Base-by-base conservation (phyloP, 2,113 vertebrate genomes). In the Hippocampus guttulatus region DNA sequence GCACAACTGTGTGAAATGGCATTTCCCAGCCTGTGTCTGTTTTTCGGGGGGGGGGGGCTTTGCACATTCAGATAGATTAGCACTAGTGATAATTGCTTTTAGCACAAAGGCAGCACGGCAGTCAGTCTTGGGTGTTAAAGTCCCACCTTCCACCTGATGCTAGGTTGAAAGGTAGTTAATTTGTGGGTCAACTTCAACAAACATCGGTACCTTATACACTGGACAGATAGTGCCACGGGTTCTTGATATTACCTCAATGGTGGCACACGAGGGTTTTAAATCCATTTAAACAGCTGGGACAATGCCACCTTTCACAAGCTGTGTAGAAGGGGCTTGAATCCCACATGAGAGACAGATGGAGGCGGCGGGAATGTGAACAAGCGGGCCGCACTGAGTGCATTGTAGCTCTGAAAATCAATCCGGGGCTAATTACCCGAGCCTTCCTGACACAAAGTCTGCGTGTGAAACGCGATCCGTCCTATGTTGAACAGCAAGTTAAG, bases 381-480 rank as follows among this genome's bases (percentile, higher is more conserved):
- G 74, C 21, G 76, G 85, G 78, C 75, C 57, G 38, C 75, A 51
- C 69, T 70, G 69, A 78, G 81, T 88, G 80, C 81, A 77, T 91
- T 90, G 90, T 91, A 87, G 81, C 72, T 38, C 82, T 88, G 91
- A 92, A 93, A 93, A 84, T 82, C 85, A 84, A 92, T 91, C 88
- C 87, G 82, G 79, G 76, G 69, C 88, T 92, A 92, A 93, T 92
- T 91, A 91, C 82, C 78, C 65, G 73, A 89, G 89, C 78, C 74
- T 83, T 86, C 89, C 84, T 88, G 86, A 86, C 85, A 91, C 88
- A 90, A 89, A 90, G 88, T 88, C 88, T 80, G 85, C 83, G 79
- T 81, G 80, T 90, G 92, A 90, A 92, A 93, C 76, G 57, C 54
- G 74, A 92, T 47, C 80, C 85, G 64, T 67, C 10, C 4, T 73